Evolutionary conservation across 30 jellyfish, hydroid and myxozoan genomes (phyloP).

Genomic region (Hydractinia echinata): DNA sequence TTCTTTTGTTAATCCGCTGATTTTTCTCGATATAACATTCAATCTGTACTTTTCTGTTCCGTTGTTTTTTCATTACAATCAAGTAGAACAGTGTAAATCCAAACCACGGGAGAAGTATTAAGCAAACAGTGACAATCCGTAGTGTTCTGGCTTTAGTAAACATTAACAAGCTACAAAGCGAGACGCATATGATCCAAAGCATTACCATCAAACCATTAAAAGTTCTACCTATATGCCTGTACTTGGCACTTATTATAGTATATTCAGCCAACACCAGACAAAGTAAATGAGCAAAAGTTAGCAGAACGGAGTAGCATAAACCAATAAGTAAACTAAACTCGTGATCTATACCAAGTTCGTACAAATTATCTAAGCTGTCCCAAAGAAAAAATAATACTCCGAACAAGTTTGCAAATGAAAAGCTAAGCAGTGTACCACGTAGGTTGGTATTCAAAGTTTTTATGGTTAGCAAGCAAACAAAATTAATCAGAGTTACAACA

Average conservation of each 20-base stretch:
- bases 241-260: neutral
- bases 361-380: neutral
- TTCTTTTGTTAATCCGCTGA: neutral
- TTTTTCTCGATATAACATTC: neutral
- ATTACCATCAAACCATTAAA: constrained; percentile 13
- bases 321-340: neutral
- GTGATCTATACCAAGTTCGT: constrained; percentile 9
- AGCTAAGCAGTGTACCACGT: neutral
- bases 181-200: constrained; percentile 13
- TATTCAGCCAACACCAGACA: neutral
- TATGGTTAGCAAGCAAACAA: neutral
- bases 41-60: neutral
- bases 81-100: neutral
- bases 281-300: neutral
- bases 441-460: neutral
- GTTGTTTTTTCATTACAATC: constrained; percentile 5
- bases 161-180: neutral
- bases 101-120: neutral
- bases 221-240: neutral
- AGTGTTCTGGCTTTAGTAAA: neutral
- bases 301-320: neutral
- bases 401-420: neutral
- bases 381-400: neutral
- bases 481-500: neutral
- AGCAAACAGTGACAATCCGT: neutral